These are phyloP conservation scores for Diachrysia chrysitis DNA, from an alignment of 2,888 invertebrate genomes.

Conservation along the genomic window DNA sequence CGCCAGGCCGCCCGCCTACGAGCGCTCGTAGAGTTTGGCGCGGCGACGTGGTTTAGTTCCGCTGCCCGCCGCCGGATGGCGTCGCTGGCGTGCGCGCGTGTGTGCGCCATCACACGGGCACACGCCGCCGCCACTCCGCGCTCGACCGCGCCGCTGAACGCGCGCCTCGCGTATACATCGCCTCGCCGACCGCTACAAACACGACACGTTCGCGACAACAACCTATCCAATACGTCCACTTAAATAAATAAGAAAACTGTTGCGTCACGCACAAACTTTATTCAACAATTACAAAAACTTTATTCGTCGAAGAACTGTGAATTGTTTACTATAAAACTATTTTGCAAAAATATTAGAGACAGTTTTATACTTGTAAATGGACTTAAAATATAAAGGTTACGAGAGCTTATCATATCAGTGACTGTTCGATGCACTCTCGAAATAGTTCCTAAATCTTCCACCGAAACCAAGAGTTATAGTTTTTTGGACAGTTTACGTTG, in stretches of 20 bases:
- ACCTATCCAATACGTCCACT: constrained; percentile 67
- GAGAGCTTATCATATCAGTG: constrained; percentile 77
- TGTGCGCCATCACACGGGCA: constrained; percentile 81
- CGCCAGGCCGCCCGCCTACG: constrained; percentile 75
- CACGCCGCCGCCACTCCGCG: constrained; percentile 86
- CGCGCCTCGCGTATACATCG: constrained; percentile 79
- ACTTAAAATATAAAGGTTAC: constrained; percentile 66
- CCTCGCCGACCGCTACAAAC: constrained; percentile 69
- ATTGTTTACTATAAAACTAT: constrained; percentile 53
- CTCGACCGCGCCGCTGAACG: constrained; percentile 86
- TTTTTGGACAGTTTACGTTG: constrained; percentile 70
- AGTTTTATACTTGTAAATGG: constrained; percentile 56
- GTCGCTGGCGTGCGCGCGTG: constrained; percentile 75
- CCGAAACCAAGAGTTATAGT: constrained; percentile 51
- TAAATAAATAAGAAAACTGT: constrained; percentile 75
- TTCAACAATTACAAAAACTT: constrained; percentile 51
- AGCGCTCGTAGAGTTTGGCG: constrained; percentile 60
- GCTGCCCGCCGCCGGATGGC: constrained; percentile 85
- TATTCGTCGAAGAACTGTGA: constrained; percentile 62
- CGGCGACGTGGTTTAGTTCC: constrained; percentile 64
- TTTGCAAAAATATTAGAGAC: constrained; percentile 53
- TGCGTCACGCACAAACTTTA: constrained; percentile 67
- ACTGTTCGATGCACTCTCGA: constrained; percentile 69
- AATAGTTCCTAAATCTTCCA: constrained; percentile 58
- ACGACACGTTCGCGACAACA: constrained; percentile 82